phyloP scores from a whole-genome alignment of 2,113 vertebrate genomes.

The Rhabdomys dilectus region DNA sequence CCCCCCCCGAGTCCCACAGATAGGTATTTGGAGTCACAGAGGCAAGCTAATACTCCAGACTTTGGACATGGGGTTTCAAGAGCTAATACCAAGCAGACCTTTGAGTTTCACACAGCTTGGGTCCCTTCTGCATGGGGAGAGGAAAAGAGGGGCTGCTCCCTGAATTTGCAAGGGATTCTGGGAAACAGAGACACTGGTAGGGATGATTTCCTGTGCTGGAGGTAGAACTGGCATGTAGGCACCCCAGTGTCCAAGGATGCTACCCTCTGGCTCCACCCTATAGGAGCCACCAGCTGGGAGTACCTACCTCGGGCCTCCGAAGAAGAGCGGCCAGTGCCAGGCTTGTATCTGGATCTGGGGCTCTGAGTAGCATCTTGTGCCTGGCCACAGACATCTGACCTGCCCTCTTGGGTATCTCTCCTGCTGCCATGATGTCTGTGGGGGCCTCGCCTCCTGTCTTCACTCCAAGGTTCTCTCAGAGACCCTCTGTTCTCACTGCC shows the following conservation, averaged over 20 bases:
- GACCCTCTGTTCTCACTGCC: fast-evolving
- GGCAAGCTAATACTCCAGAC: background rate
- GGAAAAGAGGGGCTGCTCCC: background rate
- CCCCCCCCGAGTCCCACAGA: background rate
- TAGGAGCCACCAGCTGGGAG: background rate
- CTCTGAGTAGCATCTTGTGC: background rate
- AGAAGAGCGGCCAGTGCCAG: background rate
- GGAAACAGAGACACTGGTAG: background rate
- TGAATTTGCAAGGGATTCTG: background rate
- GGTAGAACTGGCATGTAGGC: background rate
- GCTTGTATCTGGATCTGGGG: conserved; percentile 44
- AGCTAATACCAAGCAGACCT: background rate
- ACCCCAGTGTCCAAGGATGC: background rate
- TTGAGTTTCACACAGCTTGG: background rate
- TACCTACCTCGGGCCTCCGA: conserved; percentile 54
- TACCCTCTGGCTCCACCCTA: background rate
- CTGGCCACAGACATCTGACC: background rate
- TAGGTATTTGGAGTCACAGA: background rate
- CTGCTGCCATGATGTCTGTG: background rate
- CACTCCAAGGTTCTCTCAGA: background rate
- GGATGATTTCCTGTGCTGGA: background rate
- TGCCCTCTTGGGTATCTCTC: background rate
- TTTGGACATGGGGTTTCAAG: background rate
- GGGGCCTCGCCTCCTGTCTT: background rate
- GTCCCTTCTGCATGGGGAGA: background rate